A percentile compares a stretch with the other conserved stretches of the same genome.
These are phyloP conservation scores for Acanthosoma haemorrhoidale DNA, from an alignment of 2,888 invertebrate species.

Conservation along the genomic window DNA sequence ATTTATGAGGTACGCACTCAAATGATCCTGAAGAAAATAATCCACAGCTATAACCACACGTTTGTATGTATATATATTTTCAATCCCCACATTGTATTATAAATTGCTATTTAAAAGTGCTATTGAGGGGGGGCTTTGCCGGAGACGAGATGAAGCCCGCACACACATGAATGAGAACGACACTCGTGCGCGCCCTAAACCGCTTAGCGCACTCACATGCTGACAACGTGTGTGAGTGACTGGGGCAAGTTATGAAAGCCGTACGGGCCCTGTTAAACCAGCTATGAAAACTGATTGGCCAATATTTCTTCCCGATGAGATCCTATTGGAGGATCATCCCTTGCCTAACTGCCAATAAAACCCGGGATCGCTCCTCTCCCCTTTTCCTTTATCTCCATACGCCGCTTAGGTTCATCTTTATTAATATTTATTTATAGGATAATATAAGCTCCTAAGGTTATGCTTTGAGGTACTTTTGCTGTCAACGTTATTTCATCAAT, in stretches of 20 bases:
- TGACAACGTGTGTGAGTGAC: neutral
- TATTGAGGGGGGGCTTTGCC: no score
- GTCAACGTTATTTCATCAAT: no score
- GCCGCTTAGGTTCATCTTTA: neutral
- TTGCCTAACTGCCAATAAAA: slow-evolving; percentile 1
- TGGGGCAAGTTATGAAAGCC: neutral
- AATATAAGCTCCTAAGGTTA: no score
- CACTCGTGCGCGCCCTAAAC: neutral
- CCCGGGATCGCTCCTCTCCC: neutral
- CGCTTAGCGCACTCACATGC: neutral
- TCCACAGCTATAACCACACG: no score
- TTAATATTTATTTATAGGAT: no score
- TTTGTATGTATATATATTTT: no score
- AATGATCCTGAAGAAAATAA: no score
- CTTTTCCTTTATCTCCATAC: neutral
- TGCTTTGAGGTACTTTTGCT: no score
- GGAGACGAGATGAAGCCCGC: no score
- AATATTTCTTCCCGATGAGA: slow-evolving; percentile 7
- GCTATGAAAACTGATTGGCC: slow-evolving; percentile 1
- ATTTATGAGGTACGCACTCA: no score
- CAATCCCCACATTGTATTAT: no score
- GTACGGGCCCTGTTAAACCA: neutral
- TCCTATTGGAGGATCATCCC: slow-evolving; percentile 7
- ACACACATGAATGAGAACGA: neutral
- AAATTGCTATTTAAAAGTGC: no score